Evolutionary conservation across 2,113 vertebrate genomes (phyloP).

Genomic region (Corythoichthys haematopterus): DNA sequence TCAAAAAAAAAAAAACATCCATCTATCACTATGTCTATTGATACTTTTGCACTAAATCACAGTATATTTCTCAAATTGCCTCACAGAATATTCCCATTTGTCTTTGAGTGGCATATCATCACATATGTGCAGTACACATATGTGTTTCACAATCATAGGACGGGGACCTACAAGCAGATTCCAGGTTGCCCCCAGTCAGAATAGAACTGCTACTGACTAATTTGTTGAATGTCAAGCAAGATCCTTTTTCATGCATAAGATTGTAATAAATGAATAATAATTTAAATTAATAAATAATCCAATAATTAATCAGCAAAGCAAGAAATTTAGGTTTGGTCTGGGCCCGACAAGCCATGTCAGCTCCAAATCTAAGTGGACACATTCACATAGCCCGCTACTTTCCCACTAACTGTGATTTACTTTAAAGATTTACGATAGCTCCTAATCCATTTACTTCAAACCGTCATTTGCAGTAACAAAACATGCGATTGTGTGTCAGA

Average conservation of each 20-base stretch:
- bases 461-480: constrained; percentile 37
- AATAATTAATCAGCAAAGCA: neutral
- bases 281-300: no score
- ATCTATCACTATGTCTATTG: no score
- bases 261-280: no score
- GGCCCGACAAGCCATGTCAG: neutral
- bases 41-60: no score
- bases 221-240: neutral
- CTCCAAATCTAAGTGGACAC: neutral
- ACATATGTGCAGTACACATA: no score
- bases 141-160: no score
- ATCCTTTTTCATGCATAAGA: no score
- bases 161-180: neutral
- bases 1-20: no score
- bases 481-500: constrained; percentile 53
- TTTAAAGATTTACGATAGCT: constrained; percentile 47
- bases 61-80: no score
- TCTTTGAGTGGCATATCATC: no score
- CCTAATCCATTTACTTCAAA: constrained; percentile 60
- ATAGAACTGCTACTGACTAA: neutral
- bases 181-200: neutral
- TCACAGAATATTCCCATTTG: no score
- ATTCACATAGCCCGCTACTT: constrained; percentile 23
- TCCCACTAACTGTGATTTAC: constrained; percentile 45
- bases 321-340: neutral